Percentiles rank a stretch among this genome's conserved stretches.
phyloP scores from a whole-genome alignment of 2,797 vertebrate genomes.

The Borostomias antarcticus region DNA sequence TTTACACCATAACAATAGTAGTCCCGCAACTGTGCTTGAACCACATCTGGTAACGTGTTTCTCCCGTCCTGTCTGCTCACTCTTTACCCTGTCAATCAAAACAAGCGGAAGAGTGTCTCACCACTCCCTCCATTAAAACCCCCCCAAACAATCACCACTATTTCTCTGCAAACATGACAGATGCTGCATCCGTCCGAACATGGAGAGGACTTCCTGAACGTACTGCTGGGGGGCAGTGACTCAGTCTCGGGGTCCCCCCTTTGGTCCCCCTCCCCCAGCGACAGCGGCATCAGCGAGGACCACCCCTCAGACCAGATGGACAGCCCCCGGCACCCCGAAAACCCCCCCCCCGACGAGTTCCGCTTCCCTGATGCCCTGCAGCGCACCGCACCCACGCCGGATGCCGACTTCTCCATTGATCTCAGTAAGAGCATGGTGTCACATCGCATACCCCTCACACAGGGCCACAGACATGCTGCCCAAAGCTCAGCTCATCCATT shows the following conservation, averaged over 20 bases:
- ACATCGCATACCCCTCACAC: not conserved
- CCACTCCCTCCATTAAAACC: too few species aligned
- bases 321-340: constrained; percentile 78
- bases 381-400: constrained; percentile 47
- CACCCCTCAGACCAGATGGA: constrained; percentile 87
- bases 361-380: constrained; percentile 32
- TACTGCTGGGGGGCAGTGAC: constrained; percentile 65
- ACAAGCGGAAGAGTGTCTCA: too few species aligned
- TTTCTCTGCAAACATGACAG: constrained; percentile 42
- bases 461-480: not conserved
- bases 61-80: too few species aligned
- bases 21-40: too few species aligned
- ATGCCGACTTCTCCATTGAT: constrained; percentile 72
- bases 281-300: constrained; percentile 92
- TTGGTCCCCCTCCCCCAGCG: constrained; percentile 88
- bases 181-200: constrained; percentile 52
- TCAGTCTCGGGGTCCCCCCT: constrained; percentile 75
- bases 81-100: too few species aligned
- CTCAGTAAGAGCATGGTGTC: constrained; percentile 76
- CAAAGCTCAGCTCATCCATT: too few species aligned
- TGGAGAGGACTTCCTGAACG: constrained; percentile 67
- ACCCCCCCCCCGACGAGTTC: constrained; percentile 58
- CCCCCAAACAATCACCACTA: too few species aligned
- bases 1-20: too few species aligned
- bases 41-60: too few species aligned